Evolutionary conservation across 2,888 invertebrate genomes (phyloP).

Genomic region (Rutpela maculata): DNA sequence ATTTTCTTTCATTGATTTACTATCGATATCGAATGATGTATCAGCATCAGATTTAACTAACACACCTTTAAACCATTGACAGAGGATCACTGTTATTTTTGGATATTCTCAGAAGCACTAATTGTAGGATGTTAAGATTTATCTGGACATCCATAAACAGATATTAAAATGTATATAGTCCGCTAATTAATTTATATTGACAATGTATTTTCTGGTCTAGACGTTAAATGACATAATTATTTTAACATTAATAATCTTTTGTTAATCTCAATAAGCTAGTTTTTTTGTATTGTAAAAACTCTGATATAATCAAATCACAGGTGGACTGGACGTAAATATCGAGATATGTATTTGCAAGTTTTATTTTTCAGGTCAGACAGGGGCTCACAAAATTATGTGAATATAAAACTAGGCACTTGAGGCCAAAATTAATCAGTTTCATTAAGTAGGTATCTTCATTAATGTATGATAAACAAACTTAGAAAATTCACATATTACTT

Average conservation of each 20-base stretch:
- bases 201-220: neutral
- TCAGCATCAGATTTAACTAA: neutral
- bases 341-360: no score
- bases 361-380: no score
- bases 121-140: neutral
- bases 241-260: constrained; percentile 1
- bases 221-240: constrained; percentile 2
- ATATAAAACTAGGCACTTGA: no score
- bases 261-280: neutral
- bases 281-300: neutral
- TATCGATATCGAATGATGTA: neutral
- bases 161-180: neutral
- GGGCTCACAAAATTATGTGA: no score
- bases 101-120: constrained; percentile 7
- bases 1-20: constrained; percentile 7
- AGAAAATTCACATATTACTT: no score
- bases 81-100: neutral
- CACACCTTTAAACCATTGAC: neutral
- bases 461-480: no score
- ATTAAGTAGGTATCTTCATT: no score
- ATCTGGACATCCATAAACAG: neutral
- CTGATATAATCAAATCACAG: no score
- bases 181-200: neutral
- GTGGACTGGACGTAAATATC: no score
- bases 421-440: no score